These are phyloP conservation scores for Hoplodrina blanda DNA, from an alignment of 2,888 invertebrate genomes.

Conservation along the genomic window DNA sequence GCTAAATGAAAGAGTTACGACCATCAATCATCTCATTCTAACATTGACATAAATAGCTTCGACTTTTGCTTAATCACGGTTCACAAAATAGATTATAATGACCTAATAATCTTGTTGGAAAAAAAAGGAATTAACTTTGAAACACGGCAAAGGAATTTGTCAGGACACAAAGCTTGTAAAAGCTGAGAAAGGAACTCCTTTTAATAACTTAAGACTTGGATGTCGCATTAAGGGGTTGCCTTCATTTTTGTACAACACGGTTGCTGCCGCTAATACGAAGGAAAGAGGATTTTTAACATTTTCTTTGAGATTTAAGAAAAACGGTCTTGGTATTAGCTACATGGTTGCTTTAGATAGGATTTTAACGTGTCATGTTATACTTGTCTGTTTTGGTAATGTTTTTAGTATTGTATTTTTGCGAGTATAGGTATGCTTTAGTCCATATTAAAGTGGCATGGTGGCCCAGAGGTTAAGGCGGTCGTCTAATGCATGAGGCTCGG, in stretches of 20 bases:
- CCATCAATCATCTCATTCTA: constrained; percentile 58
- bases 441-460: too few relatives aligned
- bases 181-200: constrained; percentile 48
- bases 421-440: too few relatives aligned
- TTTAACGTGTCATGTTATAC: constrained; percentile 5
- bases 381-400: neutral
- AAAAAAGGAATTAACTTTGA: constrained; percentile 56
- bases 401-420: neutral
- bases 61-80: constrained; percentile 56
- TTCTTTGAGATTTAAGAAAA: constrained; percentile 29
- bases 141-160: constrained; percentile 52
- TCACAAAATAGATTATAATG: constrained; percentile 54
- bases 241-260: constrained; percentile 45
- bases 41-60: constrained; percentile 46
- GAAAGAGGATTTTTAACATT: constrained; percentile 41
- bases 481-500: too few relatives aligned
- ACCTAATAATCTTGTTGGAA: constrained; percentile 55
- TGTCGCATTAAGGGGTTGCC: constrained; percentile 50
- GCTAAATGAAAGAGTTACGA: constrained; percentile 52
- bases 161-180: constrained; percentile 53
- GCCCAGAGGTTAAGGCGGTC: too few relatives aligned
- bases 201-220: constrained; percentile 57
- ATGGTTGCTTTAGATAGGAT: constrained; percentile 17
- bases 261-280: constrained; percentile 20
- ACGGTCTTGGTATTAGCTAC: constrained; percentile 16